Percentiles rank a stretch among this genome's conserved stretches.
Conservation (phyloP, 1,140 invertebrate species). For the Cotesia chilonis region DNA sequence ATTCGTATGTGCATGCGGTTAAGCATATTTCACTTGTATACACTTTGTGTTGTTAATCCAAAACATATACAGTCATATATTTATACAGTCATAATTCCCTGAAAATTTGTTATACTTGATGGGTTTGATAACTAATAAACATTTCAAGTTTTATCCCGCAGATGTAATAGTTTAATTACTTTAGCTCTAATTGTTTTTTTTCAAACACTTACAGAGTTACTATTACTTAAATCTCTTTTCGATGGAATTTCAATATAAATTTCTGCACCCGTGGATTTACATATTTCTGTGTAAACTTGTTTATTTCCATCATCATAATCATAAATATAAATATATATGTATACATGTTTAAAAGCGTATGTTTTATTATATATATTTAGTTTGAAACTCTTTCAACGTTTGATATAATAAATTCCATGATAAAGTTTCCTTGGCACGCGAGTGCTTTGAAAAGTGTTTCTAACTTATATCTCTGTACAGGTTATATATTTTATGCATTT, state of each 20-base stretch:
- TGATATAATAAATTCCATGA: slow-evolving; percentile 37
- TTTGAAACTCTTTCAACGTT: neutral
- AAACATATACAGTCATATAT: neutral
- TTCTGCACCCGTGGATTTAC: neutral
- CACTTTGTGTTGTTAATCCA: slow-evolving; percentile 9
- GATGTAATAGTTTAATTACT: too few relatives aligned
- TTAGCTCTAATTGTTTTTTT: too few relatives aligned
- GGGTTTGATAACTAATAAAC: too few relatives aligned
- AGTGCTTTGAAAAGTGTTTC: slow-evolving; percentile 7
- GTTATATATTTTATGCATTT: neutral
- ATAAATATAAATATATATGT: too few relatives aligned
- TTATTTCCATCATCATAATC: neutral
- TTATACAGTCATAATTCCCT: neutral
- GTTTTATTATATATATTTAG: slow-evolving; percentile 32
- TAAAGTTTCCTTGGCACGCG: slow-evolving; percentile 24
- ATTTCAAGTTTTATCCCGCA: too few relatives aligned
- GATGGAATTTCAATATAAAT: too few relatives aligned
- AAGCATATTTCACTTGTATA: slow-evolving; percentile 15
- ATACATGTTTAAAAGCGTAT: neutral
- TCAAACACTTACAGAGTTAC: too few relatives aligned
- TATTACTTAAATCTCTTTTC: too few relatives aligned
- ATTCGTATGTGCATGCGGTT: slow-evolving; percentile 12
- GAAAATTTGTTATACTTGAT: neutral
- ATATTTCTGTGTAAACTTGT: neutral
- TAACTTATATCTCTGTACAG: slow-evolving; percentile 6